Evolutionary conservation across 37 sponge, comb jelly and placozoan genomes (phyloP).

Genomic region (Diacarnus erythraeanus): DNA sequence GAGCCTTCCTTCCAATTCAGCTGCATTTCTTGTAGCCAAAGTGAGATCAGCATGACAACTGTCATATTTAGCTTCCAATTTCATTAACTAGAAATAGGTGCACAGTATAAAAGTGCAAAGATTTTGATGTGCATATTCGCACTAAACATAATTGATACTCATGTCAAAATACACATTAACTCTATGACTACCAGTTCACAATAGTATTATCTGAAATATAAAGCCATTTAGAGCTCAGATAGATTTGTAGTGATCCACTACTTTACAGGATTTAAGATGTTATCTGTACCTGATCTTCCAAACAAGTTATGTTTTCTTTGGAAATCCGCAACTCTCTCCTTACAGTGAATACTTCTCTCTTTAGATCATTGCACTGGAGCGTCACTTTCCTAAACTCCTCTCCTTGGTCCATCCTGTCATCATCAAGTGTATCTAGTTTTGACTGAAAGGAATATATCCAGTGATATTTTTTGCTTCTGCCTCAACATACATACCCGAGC

Average conservation of each 20-base stretch:
- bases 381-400: not conserved
- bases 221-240: too few relatives aligned
- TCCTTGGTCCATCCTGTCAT: not conserved
- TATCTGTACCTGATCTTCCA: not conserved
- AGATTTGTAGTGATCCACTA: too few relatives aligned
- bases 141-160: too few relatives aligned
- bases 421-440: not conserved
- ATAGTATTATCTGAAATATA: too few relatives aligned
- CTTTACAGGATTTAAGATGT: too few relatives aligned
- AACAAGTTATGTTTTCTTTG: not conserved
- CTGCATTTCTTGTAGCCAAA: not conserved
- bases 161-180: too few relatives aligned
- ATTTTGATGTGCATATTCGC: too few relatives aligned
- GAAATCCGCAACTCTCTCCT: not conserved
- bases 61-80: not conserved
- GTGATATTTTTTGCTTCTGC: not conserved
- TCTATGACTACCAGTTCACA: too few relatives aligned
- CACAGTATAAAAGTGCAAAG: too few relatives aligned
- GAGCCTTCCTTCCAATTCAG: not conserved
- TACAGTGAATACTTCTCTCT: not conserved
- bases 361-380: not conserved
- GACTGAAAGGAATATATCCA: too few relatives aligned
- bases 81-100: too few relatives aligned
- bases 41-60: slow-evolving; percentile 2
- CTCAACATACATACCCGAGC: not conserved